phyloP scores from a whole-genome alignment of 2,888 invertebrate species.

The Papilio protenor region DNA sequence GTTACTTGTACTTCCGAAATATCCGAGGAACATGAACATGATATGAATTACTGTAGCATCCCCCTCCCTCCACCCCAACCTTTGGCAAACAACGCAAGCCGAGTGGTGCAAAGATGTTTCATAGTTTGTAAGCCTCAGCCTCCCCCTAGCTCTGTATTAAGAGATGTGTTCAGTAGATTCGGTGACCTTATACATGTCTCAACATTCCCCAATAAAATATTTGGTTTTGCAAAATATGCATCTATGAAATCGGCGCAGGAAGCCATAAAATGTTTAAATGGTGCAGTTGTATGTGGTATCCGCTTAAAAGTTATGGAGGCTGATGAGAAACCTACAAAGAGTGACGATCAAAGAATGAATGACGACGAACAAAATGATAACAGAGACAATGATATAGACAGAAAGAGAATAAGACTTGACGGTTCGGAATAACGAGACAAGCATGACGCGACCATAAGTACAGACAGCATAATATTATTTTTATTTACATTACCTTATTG shows the following conservation, averaged over 20 bases:
- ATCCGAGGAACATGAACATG: conserved; percentile 50
- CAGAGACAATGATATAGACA: conserved; percentile 59
- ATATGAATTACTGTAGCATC: conserved; percentile 83
- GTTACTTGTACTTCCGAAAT: conserved; percentile 68
- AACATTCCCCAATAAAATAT: conserved; percentile 94
- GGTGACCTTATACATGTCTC: conserved; percentile 96
- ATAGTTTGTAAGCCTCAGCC: conserved; percentile 87
- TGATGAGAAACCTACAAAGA: conserved; percentile 85
- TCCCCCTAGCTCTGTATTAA: conserved; percentile 90
- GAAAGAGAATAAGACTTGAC: conserved; percentile 66
- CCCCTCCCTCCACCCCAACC: conserved; percentile 90
- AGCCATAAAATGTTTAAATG: conserved; percentile 90
- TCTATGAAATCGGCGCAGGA: conserved; percentile 89
- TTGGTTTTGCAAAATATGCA: conserved; percentile 96
- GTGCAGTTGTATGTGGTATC: conserved; percentile 92
- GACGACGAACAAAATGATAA: conserved; percentile 52
- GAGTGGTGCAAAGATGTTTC: conserved; percentile 87
- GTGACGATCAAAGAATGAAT: conserved; percentile 54
- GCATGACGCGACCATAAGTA: conserved; percentile 40
- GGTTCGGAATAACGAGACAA: conserved; percentile 42
- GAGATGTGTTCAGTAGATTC: conserved; percentile 95
- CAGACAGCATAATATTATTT: conserved; percentile 34
- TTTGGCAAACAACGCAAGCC: conserved; percentile 85
- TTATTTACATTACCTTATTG: background rate
- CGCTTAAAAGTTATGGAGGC: conserved; percentile 95